A percentile compares a stretch with the other conserved stretches of the same genome.
phyloP scores from a whole-genome alignment of 2,888 invertebrate genomes.

The Himalopsyche tibetana region DNA sequence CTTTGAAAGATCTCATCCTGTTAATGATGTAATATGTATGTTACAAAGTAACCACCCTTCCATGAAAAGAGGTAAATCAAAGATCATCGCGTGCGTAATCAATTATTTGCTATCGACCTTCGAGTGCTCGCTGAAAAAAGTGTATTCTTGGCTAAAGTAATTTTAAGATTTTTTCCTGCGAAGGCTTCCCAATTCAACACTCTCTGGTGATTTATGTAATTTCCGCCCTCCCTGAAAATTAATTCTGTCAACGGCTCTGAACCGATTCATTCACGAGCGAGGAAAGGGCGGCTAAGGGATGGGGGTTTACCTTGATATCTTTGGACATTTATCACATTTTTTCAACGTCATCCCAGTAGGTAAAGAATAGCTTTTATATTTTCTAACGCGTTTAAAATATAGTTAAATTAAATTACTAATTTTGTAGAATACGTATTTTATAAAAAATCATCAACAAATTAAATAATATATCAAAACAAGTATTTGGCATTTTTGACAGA shows the following conservation, averaged over 20 bases:
- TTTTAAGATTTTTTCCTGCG: background rate
- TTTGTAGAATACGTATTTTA: too few relatives aligned
- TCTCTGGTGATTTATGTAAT: slow-evolving; percentile 13
- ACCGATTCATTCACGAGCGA: background rate
- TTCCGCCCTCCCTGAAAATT: slow-evolving; percentile 23
- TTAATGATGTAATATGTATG: too few relatives aligned
- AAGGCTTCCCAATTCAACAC: background rate
- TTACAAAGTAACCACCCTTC: too few relatives aligned
- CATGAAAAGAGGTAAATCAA: background rate
- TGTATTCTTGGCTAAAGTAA: background rate
- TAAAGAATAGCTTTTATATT: background rate
- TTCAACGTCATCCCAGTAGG: background rate
- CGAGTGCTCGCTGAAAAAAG: background rate
- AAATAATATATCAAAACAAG: too few relatives aligned
- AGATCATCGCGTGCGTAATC: background rate
- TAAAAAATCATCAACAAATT: too few relatives aligned
- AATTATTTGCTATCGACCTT: background rate
- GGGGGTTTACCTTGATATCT: background rate
- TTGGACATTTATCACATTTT: background rate
- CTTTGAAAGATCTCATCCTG: too few relatives aligned
- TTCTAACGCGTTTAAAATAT: too few relatives aligned
- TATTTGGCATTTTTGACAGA: too few relatives aligned
- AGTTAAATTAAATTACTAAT: too few relatives aligned
- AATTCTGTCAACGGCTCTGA: slow-evolving; percentile 16
- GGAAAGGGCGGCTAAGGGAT: background rate